phyloP scores from a whole-genome alignment of 2,888 invertebrate genomes.

The Tenthredo notha region DNA sequence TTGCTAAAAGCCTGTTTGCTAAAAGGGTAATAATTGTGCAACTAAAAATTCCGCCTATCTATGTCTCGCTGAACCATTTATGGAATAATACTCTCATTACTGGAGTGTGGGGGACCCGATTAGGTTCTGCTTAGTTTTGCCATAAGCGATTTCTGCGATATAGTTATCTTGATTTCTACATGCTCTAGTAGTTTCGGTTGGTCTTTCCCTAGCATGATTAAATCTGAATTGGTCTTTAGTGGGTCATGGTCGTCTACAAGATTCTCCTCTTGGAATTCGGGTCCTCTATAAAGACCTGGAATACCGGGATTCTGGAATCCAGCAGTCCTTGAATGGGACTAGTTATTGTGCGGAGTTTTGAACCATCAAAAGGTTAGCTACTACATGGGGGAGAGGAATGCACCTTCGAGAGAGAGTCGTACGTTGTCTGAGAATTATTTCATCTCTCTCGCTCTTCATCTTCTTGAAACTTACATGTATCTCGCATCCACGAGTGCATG shows the following conservation, averaged over 20 bases:
- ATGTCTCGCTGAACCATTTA: slow-evolving; percentile 14
- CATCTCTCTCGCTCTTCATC: slow-evolving; percentile 20
- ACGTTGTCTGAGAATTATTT: neutral
- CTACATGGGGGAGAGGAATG: neutral
- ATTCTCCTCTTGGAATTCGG: neutral
- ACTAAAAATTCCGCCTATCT: slow-evolving; percentile 21
- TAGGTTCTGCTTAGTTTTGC: neutral
- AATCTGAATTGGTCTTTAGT: neutral
- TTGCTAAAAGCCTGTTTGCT: neutral
- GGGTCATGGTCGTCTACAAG: slow-evolving; percentile 28
- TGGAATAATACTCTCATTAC: neutral
- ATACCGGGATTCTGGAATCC: slow-evolving; percentile 34
- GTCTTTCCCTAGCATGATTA: neutral
- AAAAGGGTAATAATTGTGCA: neutral
- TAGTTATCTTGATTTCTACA: neutral
- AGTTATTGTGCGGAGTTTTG: neutral
- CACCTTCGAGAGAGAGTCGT: slow-evolving; percentile 6
- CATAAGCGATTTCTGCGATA: neutral
- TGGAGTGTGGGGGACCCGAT: neutral
- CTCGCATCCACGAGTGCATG: neutral
- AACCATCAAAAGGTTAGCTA: neutral
- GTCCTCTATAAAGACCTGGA: neutral
- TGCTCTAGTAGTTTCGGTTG: neutral
- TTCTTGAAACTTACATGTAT: neutral
- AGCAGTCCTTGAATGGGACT: slow-evolving; percentile 29